phyloP scores from a whole-genome alignment of 2,888 invertebrate genomes.

The Habrosyne pyritoides region DNA sequence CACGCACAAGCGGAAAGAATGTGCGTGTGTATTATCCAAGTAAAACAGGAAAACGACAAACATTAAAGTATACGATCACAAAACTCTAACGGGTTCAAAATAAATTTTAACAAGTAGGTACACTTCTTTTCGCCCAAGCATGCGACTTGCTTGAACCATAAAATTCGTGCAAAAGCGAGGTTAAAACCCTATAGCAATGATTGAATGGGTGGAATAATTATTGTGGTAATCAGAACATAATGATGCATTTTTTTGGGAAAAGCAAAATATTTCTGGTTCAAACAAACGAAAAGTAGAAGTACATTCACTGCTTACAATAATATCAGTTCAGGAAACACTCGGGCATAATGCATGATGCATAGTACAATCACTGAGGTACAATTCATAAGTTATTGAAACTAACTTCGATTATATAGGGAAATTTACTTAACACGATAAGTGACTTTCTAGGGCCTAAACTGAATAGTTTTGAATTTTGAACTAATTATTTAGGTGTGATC shows the following conservation, averaged over 20 bases:
- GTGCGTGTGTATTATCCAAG: slow-evolving; percentile 72
- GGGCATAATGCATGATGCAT: slow-evolving; percentile 1
- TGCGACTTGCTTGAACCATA: slow-evolving; percentile 77
- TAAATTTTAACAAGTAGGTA: slow-evolving; percentile 43
- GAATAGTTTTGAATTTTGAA: too few relatives aligned
- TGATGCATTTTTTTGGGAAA: slow-evolving; percentile 6
- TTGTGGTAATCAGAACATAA: neutral
- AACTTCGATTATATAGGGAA: too few relatives aligned
- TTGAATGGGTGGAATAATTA: neutral
- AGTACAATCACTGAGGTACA: neutral
- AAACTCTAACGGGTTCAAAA: slow-evolving; percentile 56
- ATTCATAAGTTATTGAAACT: neutral
- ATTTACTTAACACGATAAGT: too few relatives aligned
- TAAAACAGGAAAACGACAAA: slow-evolving; percentile 70
- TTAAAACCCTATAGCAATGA: neutral
- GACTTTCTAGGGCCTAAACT: too few relatives aligned
- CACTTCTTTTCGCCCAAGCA: slow-evolving; percentile 82
- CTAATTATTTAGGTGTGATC: too few relatives aligned
- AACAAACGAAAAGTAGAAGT: slow-evolving; percentile 49
- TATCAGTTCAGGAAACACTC: slow-evolving; percentile 2
- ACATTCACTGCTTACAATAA: slow-evolving; percentile 41
- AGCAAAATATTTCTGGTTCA: slow-evolving; percentile 57
- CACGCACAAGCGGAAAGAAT: slow-evolving; percentile 83
- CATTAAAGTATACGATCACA: slow-evolving; percentile 70
- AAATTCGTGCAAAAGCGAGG: slow-evolving; percentile 24